Evolutionary conservation across 1,140 invertebrate genomes (phyloP), one percentile per base, ranked within the genome.

Genomic region (Phenacoccus solenopsis): DNA sequence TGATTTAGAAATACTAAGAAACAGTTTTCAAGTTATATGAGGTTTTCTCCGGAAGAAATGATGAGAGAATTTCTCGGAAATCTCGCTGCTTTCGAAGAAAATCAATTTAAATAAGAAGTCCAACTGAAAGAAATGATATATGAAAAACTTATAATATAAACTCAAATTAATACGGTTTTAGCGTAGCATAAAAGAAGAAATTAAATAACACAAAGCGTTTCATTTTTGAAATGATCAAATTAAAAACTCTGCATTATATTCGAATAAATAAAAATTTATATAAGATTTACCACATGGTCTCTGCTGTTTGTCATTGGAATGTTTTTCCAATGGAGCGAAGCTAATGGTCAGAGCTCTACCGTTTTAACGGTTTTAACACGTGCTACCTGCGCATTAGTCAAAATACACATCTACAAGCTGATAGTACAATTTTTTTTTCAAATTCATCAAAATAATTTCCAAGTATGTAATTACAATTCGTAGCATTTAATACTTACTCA

Each of bases 401-500:
- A 64, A 64, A 64, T 64, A 64, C 59, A 64, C 59, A 64, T 64
- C 59, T 64, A 64, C 59, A 64, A 64, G 25, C 59, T 64, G 59
- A 64, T 27, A 64, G 20, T 49, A 49, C 38, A 49, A 49, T 49
- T 49, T 49, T 49, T 16, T 49, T 49, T 49, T 10, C 38, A 9
- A 49, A 49, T 49, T 49, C 38, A 49, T 49, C 38, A 49, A 49
- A 4, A 49, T 16, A 49, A 49, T 49, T 49, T 49, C 38, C 38
- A 49, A 49, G 20, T n/a, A n/a, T n/a, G 38, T 49, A 49, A 49
- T 49, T 16, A 16, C 38, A 49, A 49, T 49, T 49, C 20, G 16
- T 49, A 9, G 5, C 30, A 32, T 49, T 49, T 49, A 16, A 49
- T 49, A 49, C 38, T 49, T 49, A 49, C 38, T 49, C 38, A n/a